Conservation (phyloP, 2,888 invertebrate genomes). For the Morinoia aosen region DNA sequence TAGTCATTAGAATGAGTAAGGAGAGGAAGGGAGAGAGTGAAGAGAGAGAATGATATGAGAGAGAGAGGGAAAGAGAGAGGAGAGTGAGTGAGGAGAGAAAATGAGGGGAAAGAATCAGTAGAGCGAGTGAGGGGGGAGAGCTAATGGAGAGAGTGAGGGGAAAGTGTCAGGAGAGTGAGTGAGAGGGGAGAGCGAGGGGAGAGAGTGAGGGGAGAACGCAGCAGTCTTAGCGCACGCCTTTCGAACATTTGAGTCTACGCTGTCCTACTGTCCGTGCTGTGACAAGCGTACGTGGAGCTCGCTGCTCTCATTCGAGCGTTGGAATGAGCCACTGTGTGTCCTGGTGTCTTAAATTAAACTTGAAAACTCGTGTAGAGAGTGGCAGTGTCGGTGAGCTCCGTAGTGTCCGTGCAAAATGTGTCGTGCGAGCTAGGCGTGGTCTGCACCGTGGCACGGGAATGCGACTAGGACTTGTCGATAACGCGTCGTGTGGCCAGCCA, state of each 20-base stretch:
- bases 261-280: not conserved
- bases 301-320: not conserved
- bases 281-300: not conserved
- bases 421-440: not conserved
- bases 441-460: not conserved
- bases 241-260: constrained; percentile 15
- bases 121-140: not conserved
- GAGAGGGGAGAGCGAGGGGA: not conserved
- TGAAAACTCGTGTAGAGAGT: not conserved
- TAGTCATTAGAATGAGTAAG: not conserved
- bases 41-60: not conserved
- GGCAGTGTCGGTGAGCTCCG: not conserved
- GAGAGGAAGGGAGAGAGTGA: not conserved
- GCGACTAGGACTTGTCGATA: constrained; percentile 18
- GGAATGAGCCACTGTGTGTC: not conserved
- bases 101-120: not conserved
- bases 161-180: not conserved
- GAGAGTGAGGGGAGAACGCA: not conserved
- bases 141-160: not conserved
- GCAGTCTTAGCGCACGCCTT: not conserved
- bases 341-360: not conserved
- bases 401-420: not conserved
- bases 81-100: not conserved
- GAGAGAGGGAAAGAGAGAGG: not conserved
- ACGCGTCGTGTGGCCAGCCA: not conserved